Conservation (phyloP, 2,888 invertebrate species). For the Aporophyla lueneburgensis region DNA sequence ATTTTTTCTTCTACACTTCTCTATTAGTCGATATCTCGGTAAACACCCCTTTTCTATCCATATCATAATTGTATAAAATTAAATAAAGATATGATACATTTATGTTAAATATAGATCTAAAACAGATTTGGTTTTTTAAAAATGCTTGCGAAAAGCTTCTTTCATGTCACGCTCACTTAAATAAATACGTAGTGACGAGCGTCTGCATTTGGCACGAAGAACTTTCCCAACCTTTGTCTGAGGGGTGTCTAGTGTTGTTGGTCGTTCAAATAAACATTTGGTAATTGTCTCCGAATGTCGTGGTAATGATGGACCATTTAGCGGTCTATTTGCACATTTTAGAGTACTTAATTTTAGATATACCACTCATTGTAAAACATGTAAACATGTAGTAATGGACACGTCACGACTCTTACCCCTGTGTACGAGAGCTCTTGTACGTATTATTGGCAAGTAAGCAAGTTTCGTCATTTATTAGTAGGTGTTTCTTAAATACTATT, state of each 20-base stretch:
- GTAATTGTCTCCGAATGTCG: neutral
- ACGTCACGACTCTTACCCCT: neutral
- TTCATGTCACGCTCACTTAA: neutral
- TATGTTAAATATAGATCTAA: neutral
- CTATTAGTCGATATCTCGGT: too few species aligned
- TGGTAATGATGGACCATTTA: conserved; percentile 5
- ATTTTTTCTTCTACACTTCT: too few species aligned
- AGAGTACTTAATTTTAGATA: neutral
- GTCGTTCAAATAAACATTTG: neutral
- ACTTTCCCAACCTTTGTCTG: too few species aligned
- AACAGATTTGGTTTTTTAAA: neutral
- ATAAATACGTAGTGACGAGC: neutral
- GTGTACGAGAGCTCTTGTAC: neutral
- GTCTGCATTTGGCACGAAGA: neutral
- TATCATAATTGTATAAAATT: too few species aligned
- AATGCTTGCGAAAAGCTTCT: too few species aligned
- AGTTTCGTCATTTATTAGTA: neutral
- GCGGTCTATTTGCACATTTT: neutral
- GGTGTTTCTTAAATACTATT: neutral
- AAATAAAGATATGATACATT: too few species aligned
- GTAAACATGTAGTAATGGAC: conserved; percentile 11
- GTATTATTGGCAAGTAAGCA: conserved; percentile 15
- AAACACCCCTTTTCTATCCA: too few species aligned
- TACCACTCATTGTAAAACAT: neutral
- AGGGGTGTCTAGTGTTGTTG: neutral